These are phyloP conservation scores for Cephus runcator DNA, from an alignment of 2,888 invertebrate species.

Conservation along the genomic window DNA sequence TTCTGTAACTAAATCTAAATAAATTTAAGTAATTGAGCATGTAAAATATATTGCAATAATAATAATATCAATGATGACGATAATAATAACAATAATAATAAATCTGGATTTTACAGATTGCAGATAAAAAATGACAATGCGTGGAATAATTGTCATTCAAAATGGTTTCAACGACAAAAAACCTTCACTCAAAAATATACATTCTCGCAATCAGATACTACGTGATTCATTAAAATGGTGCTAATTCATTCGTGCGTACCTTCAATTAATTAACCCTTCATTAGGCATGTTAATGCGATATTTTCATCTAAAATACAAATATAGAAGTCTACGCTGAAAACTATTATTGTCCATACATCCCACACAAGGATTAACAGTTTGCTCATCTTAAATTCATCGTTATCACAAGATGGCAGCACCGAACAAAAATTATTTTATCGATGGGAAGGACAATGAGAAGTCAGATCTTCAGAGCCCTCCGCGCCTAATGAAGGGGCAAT, in stretches of 20 bases:
- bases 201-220: background rate
- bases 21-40: background rate
- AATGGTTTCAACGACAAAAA: background rate
- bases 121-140: background rate
- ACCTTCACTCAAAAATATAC: background rate
- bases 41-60: background rate
- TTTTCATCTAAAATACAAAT: too few species aligned
- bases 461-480: too few species aligned
- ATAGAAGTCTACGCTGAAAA: too few species aligned
- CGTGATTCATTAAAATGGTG: background rate
- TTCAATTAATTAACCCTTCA: background rate
- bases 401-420: too few species aligned
- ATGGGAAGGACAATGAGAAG: too few species aligned
- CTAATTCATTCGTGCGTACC: background rate
- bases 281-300: too few species aligned
- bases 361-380: too few species aligned
- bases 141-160: background rate
- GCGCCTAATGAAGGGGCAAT: background rate
- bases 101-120: background rate
- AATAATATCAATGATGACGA: too few species aligned
- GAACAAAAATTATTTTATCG: too few species aligned
- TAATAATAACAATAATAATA: background rate
- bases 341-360: too few species aligned
- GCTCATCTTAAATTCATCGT: too few species aligned
- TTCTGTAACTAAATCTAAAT: background rate